Conservation (phyloP, 1,140 invertebrate species). For the Cydia strobilella region DNA sequence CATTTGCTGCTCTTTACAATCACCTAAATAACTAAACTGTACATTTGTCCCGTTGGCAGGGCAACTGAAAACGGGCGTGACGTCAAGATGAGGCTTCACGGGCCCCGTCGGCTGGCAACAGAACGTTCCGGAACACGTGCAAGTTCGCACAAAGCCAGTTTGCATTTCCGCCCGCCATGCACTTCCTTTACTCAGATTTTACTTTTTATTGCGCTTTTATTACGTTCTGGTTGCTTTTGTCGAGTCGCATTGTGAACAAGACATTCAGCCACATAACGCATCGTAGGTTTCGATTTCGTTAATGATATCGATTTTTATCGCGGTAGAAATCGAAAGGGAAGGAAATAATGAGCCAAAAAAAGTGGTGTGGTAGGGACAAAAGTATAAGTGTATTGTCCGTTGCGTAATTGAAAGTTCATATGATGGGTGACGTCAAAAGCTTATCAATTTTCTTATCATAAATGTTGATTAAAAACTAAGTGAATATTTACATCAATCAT, state of each 20-base stretch:
- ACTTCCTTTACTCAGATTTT: slow-evolving; percentile 78
- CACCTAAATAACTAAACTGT: background rate
- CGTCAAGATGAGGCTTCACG: slow-evolving; percentile 57
- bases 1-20: background rate
- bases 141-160: slow-evolving; percentile 77
- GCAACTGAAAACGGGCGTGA: slow-evolving; percentile 59
- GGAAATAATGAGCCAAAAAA: slow-evolving; percentile 41
- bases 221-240: slow-evolving; percentile 72
- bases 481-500: too few species aligned
- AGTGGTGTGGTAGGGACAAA: slow-evolving; percentile 36
- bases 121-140: slow-evolving; percentile 77
- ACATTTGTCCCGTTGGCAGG: slow-evolving; percentile 36
- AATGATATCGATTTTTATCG: slow-evolving; percentile 75
- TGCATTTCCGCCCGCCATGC: slow-evolving; percentile 78
- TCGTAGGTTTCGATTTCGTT: slow-evolving; percentile 79
- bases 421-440: too few species aligned
- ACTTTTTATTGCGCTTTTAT: slow-evolving; percentile 76
- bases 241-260: slow-evolving; percentile 60
- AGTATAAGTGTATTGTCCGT: slow-evolving; percentile 6
- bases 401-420: background rate
- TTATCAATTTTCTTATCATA: too few species aligned
- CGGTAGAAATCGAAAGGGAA: slow-evolving; percentile 73
- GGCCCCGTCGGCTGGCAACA: slow-evolving; percentile 56
- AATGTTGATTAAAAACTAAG: too few species aligned
- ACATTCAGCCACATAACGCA: slow-evolving; percentile 73